These are phyloP conservation scores for Cairina moschata DNA, from an alignment of 2,113 vertebrate genomes.

Conservation along the genomic window DNA sequence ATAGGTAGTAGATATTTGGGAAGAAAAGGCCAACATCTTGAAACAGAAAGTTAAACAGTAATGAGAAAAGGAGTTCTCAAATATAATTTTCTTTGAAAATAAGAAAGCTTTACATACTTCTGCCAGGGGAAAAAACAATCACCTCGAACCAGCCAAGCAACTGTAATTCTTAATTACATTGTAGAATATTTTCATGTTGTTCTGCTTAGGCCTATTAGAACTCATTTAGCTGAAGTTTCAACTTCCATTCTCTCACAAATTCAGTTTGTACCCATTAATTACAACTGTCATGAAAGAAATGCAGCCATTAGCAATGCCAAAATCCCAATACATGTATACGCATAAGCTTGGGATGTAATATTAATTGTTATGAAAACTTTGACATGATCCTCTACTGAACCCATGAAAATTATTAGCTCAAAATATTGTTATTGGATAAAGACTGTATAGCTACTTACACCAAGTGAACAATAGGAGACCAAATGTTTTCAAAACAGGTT, in stretches of 20 bases:
- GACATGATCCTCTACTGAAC: not conserved
- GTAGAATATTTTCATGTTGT: slow-evolving; percentile 22
- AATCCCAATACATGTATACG: not conserved
- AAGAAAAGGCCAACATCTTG: not conserved
- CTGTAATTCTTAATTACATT: slow-evolving; percentile 60
- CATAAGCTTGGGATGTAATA: not conserved
- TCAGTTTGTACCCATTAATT: slow-evolving; percentile 49
- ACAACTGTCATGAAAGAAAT: not conserved
- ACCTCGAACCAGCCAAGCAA: slow-evolving; percentile 37
- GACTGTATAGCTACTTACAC: not conserved
- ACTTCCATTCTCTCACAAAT: slow-evolving; percentile 21
- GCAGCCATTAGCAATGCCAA: slow-evolving; percentile 29
- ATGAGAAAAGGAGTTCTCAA: not conserved
- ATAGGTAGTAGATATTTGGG: not conserved
- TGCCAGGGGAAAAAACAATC: slow-evolving; percentile 37
- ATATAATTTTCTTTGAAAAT: slow-evolving; percentile 1
- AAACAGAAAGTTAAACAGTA: slow-evolving; percentile 7
- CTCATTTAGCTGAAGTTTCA: slow-evolving; percentile 51
- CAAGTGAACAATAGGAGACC: not conserved
- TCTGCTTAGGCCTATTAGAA: slow-evolving; percentile 40
- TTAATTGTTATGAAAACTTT: slow-evolving; percentile 29
- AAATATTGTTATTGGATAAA: not conserved
- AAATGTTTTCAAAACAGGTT: slow-evolving; percentile 43
- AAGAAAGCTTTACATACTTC: not conserved
- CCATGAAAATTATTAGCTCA: slow-evolving; percentile 29